phyloP scores from a whole-genome alignment of 2,797 vertebrate species.

The Dipus sagitta region DNA sequence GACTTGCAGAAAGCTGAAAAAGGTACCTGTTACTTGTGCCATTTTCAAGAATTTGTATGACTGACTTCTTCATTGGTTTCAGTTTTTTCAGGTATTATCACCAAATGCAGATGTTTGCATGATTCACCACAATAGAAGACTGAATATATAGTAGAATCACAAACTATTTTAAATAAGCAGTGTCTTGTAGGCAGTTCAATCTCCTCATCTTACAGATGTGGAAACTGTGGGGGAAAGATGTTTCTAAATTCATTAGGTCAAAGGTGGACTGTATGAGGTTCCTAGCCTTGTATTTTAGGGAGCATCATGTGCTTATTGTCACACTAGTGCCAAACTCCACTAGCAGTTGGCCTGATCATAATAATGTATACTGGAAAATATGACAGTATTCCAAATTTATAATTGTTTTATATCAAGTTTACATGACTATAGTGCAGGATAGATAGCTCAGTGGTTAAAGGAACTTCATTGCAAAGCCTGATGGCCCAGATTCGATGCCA shows the following conservation, averaged over 20 bases:
- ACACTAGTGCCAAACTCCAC: neutral
- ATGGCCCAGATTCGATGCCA: too few species aligned
- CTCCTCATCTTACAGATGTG: neutral
- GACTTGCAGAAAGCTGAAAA: neutral
- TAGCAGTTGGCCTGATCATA: neutral
- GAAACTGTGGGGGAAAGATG: neutral
- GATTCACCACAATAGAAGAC: neutral
- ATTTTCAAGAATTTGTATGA: neutral
- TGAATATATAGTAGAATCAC: slow-evolving; percentile 24
- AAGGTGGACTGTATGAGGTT: neutral
- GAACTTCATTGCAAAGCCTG: too few species aligned
- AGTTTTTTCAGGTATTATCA: neutral
- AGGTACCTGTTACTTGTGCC: neutral
- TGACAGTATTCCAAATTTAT: slow-evolving; percentile 4
- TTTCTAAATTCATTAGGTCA: neutral
- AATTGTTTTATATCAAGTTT: slow-evolving; percentile 5
- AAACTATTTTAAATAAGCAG: slow-evolving; percentile 2
- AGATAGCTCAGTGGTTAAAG: too few species aligned
- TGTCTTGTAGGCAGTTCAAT: neutral
- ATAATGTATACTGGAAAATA: slow-evolving; percentile 34
- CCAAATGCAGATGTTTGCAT: slow-evolving; percentile 14
- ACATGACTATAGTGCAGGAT: neutral
- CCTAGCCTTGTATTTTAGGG: slow-evolving; percentile 24
- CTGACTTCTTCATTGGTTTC: neutral
- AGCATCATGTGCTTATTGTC: neutral